Conservation (phyloP, 2,888 invertebrate species). For the Himalopsyche kuldschensis region DNA sequence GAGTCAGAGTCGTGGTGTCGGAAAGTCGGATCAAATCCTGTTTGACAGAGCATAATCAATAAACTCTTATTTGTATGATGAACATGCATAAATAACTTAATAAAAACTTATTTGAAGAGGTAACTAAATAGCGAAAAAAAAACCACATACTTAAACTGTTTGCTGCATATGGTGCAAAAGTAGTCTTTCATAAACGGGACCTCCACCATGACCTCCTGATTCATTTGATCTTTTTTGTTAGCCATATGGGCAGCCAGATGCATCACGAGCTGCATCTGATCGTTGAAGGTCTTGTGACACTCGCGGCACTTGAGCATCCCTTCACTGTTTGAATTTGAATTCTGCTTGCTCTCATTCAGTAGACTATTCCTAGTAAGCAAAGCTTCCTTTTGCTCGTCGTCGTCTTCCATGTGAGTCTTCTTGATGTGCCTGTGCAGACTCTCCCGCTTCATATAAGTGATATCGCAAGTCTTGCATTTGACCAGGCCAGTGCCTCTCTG, state of each 20-base stretch:
- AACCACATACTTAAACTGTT: slow-evolving; percentile 33
- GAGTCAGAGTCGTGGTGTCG: too few relatives aligned
- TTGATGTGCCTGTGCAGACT: slow-evolving; percentile 28
- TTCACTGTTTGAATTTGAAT: slow-evolving; percentile 26
- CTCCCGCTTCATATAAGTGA: slow-evolving; percentile 16
- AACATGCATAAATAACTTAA: too few relatives aligned
- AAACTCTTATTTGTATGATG: too few relatives aligned
- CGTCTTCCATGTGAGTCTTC: slow-evolving; percentile 9
- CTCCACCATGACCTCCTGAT: not conserved
- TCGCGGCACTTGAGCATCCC: slow-evolving; percentile 49
- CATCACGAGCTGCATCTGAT: slow-evolving; percentile 50
- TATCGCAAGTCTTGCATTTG: slow-evolving; percentile 31
- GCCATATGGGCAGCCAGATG: slow-evolving; percentile 55
- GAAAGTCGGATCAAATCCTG: too few relatives aligned
- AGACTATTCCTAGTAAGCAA: not conserved
- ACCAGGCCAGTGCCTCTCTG: slow-evolving; percentile 17
- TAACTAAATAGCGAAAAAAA: too few relatives aligned
- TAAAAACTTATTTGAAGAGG: too few relatives aligned
- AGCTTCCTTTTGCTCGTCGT: not conserved
- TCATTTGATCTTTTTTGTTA: slow-evolving; percentile 45
- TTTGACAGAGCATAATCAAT: too few relatives aligned
- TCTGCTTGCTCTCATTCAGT: not conserved
- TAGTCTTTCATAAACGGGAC: not conserved
- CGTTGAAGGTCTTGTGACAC: slow-evolving; percentile 49
- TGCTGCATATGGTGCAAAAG: slow-evolving; percentile 26